Evolutionary conservation across 2,888 invertebrate species (phyloP).

Genomic region (Herminia tarsipennalis): DNA sequence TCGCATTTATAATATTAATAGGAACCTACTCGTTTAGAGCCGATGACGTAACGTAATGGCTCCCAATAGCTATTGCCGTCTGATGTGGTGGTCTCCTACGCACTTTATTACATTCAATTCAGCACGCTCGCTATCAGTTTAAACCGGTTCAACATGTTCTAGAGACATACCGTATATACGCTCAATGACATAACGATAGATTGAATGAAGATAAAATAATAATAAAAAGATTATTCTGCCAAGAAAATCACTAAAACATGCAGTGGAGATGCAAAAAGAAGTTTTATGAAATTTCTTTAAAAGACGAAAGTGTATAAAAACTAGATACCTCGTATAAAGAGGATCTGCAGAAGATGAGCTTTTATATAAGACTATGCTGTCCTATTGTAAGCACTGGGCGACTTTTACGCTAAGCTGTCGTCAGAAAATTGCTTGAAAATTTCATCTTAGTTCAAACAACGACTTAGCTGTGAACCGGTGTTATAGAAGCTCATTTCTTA

Average conservation of each 20-base stretch:
- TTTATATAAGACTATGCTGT: slow-evolving; percentile 48
- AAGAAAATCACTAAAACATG: too few species aligned
- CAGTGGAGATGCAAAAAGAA: too few species aligned
- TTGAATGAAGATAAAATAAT: too few species aligned
- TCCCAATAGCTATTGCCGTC: slow-evolving; percentile 41
- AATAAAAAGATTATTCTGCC: too few species aligned
- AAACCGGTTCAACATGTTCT: slow-evolving; percentile 44
- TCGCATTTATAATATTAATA: too few species aligned
- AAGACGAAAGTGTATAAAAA: slow-evolving; percentile 11
- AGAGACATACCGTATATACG: slow-evolving; percentile 36
- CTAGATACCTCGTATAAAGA: slow-evolving; percentile 11
- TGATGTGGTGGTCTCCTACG: slow-evolving; percentile 57
- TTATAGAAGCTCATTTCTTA: slow-evolving; percentile 10
- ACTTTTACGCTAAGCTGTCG: slow-evolving; percentile 46
- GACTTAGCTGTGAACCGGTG: slow-evolving; percentile 13
- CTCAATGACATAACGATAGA: slow-evolving; percentile 28
- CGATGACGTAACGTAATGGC: slow-evolving; percentile 42
- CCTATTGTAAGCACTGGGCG: slow-evolving; percentile 35
- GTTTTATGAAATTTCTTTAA: neutral
- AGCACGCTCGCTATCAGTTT: slow-evolving; percentile 44
- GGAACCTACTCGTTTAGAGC: slow-evolving; percentile 9
- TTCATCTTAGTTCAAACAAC: slow-evolving; percentile 48
- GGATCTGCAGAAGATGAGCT: slow-evolving; percentile 45
- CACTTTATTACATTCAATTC: slow-evolving; percentile 64
- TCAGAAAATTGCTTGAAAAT: slow-evolving; percentile 54